Evolutionary conservation across 2,797 vertebrate species (phyloP).

Genomic region (Gambelia wislizenii): DNA sequence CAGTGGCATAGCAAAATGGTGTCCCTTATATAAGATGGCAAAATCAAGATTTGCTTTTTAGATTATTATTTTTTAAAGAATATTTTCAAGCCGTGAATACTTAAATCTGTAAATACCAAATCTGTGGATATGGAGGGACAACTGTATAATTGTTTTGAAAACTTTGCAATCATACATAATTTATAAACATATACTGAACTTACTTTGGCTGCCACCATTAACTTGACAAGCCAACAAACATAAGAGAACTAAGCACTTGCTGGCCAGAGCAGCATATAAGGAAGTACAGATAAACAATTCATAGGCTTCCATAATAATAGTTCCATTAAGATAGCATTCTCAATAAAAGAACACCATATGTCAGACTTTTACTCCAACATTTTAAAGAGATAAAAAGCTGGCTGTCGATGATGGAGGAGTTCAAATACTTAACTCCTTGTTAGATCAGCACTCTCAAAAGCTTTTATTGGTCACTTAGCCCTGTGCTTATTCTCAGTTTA

Average conservation of each 20-base stretch:
- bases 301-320: neutral
- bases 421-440: constrained; percentile 3
- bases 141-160: neutral
- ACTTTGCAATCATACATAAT: constrained; percentile 1
- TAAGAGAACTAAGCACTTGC: constrained; percentile 37
- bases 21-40: too few relatives aligned
- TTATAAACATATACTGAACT: neutral
- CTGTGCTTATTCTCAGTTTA: neutral
- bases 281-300: constrained; percentile 9
- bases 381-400: constrained; percentile 5
- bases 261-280: fast-evolving
- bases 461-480: constrained; percentile 5
- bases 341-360: constrained; percentile 23
- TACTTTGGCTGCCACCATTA: neutral
- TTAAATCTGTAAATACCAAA: too few relatives aligned
- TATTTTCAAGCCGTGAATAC: too few relatives aligned
- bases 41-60: too few relatives aligned
- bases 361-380: neutral
- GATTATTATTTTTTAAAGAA: too few relatives aligned
- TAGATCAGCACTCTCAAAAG: constrained; percentile 8
- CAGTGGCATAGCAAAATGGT: too few relatives aligned
- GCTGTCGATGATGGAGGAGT: neutral
- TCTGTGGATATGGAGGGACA: too few relatives aligned
- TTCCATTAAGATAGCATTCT: constrained; percentile 34
- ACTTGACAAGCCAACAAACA: constrained; percentile 36